Evolutionary conservation across 2,888 invertebrate genomes (phyloP).

Genomic region (Aquatica leii): DNA sequence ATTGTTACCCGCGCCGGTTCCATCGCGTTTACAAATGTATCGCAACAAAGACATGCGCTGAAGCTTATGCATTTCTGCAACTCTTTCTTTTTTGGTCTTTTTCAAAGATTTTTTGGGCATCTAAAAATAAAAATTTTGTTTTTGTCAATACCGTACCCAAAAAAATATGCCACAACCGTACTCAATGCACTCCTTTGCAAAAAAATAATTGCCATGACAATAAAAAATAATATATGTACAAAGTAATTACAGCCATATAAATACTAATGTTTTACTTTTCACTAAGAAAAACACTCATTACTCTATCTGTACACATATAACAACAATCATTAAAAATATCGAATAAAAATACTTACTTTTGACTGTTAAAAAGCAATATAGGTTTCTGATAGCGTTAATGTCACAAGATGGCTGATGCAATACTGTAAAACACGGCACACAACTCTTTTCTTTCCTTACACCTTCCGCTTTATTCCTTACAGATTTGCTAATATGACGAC

Average conservation of each 20-base stretch:
- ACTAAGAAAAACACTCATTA: not conserved
- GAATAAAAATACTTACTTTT: not conserved
- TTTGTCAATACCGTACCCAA: not conserved
- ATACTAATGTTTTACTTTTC: not conserved
- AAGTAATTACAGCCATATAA: not conserved
- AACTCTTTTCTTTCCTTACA: not conserved
- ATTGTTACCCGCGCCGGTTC: not conserved
- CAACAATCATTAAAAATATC: not conserved
- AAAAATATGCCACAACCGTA: not conserved
- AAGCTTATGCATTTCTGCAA: slow-evolving; percentile 16
- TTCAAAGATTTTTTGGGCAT: not conserved
- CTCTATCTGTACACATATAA: not conserved
- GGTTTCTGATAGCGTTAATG: not conserved
- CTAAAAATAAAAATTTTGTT: not conserved
- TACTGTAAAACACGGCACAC: not conserved
- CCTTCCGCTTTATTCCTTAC: not conserved
- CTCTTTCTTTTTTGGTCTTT: slow-evolving; percentile 5
- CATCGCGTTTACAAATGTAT: slow-evolving; percentile 14
- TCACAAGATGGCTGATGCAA: not conserved
- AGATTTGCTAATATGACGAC: not conserved
- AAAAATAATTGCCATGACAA: not conserved
- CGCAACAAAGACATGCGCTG: slow-evolving; percentile 5
- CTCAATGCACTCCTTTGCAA: not conserved
- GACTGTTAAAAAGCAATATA: not conserved
- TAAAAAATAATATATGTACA: not conserved